Conservation (phyloP, 2,113 vertebrate genomes). For the Maccullochella peelii region DNA sequence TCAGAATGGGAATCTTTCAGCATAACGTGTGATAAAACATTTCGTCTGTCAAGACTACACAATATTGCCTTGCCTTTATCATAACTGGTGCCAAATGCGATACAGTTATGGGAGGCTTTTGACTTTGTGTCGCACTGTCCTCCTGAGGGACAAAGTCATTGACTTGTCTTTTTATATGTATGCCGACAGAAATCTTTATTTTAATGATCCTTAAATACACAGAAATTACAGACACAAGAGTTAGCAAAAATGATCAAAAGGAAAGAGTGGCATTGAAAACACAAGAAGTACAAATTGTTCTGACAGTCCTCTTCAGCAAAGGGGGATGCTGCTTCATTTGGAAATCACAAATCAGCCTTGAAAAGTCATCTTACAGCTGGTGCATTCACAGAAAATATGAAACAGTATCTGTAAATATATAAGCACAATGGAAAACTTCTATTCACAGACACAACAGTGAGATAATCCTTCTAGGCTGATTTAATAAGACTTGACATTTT, state of each 20-base stretch:
- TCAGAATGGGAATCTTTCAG: not conserved
- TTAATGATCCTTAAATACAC: conserved; percentile 42
- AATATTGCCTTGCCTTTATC: conserved; percentile 50
- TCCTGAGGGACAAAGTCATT: conserved; percentile 23
- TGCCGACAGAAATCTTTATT: conserved; percentile 20
- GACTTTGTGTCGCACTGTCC: conserved; percentile 57
- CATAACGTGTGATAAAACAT: not conserved
- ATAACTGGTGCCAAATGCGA: conserved; percentile 48
- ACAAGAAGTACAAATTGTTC: not conserved
- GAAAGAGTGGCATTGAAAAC: conserved; percentile 6
- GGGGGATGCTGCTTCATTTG: not conserved
- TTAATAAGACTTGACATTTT: too few species aligned
- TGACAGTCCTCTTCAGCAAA: not conserved
- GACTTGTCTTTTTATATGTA: conserved; percentile 28
- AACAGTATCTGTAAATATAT: not conserved
- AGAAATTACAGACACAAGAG: conserved; percentile 14
- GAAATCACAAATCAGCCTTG: not conserved
- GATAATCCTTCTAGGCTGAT: not conserved
- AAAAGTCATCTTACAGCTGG: not conserved
- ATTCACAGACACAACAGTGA: conserved; percentile 6
- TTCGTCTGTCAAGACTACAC: conserved; percentile 38
- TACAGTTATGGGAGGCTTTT: conserved; percentile 39
- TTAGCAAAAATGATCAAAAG: conserved; percentile 14
- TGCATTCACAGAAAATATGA: not conserved
- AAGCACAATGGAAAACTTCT: not conserved